phyloP scores from a whole-genome alignment of 2,797 vertebrate species.

The Arnoldichthys spilopterus region DNA sequence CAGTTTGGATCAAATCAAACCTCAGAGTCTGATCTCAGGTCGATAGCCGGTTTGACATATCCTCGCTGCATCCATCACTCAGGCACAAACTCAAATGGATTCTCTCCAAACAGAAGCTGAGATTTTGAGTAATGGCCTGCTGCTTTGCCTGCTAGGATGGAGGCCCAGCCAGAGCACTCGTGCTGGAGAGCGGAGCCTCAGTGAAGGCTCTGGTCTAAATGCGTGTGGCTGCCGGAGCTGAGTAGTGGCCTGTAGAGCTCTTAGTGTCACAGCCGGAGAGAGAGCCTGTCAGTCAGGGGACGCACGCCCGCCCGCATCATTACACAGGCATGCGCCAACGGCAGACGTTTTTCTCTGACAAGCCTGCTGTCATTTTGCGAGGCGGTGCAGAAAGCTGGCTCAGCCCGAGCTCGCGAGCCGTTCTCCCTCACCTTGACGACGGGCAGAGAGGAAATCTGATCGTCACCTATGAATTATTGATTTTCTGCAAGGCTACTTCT shows the following conservation, averaged over 20 bases:
- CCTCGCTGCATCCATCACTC: slow-evolving; percentile 39
- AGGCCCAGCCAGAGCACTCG: slow-evolving; percentile 12
- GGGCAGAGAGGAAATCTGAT: slow-evolving; percentile 59
- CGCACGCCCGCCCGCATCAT: slow-evolving; percentile 38
- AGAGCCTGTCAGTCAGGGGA: slow-evolving; percentile 51
- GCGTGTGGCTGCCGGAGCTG: slow-evolving; percentile 15
- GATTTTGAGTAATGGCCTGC: slow-evolving; percentile 36
- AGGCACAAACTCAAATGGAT: slow-evolving; percentile 30
- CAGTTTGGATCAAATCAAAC: slow-evolving; percentile 16
- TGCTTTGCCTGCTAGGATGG: slow-evolving; percentile 15
- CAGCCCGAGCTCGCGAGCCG: slow-evolving; percentile 23
- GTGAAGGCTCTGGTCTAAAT: slow-evolving; percentile 8
- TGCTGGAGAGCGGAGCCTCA: background rate
- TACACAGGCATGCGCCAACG: slow-evolving; percentile 45
- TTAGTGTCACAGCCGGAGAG: slow-evolving; percentile 54
- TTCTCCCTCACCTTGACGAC: slow-evolving; percentile 58
- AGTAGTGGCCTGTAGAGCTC: slow-evolving; percentile 44
- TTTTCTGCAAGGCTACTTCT: slow-evolving; percentile 60
- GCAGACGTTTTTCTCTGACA: slow-evolving; percentile 47
- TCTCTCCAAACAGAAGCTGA: slow-evolving; percentile 21
- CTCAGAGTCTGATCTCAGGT: slow-evolving; percentile 15
- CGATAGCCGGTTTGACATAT: slow-evolving; percentile 3
- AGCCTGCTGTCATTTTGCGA: slow-evolving; percentile 43
- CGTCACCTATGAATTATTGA: slow-evolving; percentile 67
- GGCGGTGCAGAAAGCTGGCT: slow-evolving; percentile 33